Conservation (phyloP, 1,140 invertebrate genomes). For the Steinernema feltiae region DNA sequence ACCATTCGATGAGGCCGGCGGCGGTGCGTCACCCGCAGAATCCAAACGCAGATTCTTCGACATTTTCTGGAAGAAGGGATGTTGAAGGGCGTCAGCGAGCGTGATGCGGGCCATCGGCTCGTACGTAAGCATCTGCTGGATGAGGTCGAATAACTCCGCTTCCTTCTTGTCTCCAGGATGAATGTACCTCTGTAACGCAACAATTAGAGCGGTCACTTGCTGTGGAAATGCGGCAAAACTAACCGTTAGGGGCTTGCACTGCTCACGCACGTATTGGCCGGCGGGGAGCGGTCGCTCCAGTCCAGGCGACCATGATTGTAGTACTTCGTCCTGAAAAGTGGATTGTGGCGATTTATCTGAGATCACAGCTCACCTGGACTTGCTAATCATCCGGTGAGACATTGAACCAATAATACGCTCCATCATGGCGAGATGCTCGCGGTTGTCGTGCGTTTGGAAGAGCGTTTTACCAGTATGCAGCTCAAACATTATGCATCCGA, state of each 20-base stretch:
- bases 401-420: slow-evolving; percentile 91
- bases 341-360: neutral
- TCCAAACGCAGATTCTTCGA: neutral
- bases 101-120: slow-evolving; percentile 82
- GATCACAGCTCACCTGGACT: slow-evolving; percentile 67
- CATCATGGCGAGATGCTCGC: slow-evolving; percentile 99
- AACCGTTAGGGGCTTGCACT: slow-evolving; percentile 88
- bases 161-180: slow-evolving; percentile 79
- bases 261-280: slow-evolving; percentile 91
- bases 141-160: slow-evolving; percentile 83
- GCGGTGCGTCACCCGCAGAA: neutral
- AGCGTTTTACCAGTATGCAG: slow-evolving; percentile 94
- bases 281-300: slow-evolving; percentile 90
- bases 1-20: neutral
- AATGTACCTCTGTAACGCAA: slow-evolving; percentile 75
- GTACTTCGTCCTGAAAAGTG: slow-evolving; percentile 71
- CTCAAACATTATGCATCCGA: slow-evolving; percentile 98
- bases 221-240: slow-evolving; percentile 59
- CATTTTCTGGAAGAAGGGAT: slow-evolving; percentile 68
- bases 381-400: slow-evolving; percentile 87
- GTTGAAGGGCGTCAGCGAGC: slow-evolving; percentile 77
- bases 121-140: slow-evolving; percentile 91
- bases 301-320: slow-evolving; percentile 75
- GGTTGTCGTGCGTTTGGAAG: slow-evolving; percentile 97
- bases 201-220: neutral